Conservation (phyloP, 2,888 invertebrate genomes). For the Eupithecia insigniata region DNA sequence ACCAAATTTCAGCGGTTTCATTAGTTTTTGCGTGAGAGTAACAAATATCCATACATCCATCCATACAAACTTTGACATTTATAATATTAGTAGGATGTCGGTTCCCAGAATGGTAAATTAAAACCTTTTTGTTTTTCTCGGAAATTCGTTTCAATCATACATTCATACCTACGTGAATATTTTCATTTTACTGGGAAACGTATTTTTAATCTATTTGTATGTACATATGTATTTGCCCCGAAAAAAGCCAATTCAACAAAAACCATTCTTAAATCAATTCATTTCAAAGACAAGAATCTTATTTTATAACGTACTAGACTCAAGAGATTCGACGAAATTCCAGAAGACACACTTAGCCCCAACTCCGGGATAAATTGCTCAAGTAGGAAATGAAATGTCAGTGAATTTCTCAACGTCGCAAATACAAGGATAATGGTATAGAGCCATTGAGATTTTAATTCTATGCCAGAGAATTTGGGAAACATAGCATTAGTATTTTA, state of each 20-base stretch:
- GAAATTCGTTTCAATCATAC: neutral
- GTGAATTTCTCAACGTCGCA: conserved; percentile 45
- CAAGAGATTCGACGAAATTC: conserved; percentile 43
- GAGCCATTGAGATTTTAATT: conserved; percentile 59
- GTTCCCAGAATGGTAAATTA: neutral
- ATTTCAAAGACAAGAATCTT: conserved; percentile 24
- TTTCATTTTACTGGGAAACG: too few species aligned
- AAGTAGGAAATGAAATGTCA: conserved; percentile 47
- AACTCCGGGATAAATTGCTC: conserved; percentile 42
- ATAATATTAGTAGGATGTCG: too few species aligned
- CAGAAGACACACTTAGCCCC: conserved; percentile 39
- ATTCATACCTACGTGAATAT: neutral
- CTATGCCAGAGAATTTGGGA: conserved; percentile 55
- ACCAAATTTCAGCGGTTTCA: too few species aligned
- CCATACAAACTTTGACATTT: too few species aligned
- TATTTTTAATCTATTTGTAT: neutral
- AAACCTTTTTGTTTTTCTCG: neutral
- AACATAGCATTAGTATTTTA: conserved; percentile 64
- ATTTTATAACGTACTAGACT: conserved; percentile 32
- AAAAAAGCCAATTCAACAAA: neutral
- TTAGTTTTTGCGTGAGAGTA: too few species aligned
- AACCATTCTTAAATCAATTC: conserved; percentile 24
- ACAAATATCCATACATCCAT: too few species aligned
- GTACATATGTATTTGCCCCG: neutral
- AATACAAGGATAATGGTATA: conserved; percentile 56